phyloP scores from a whole-genome alignment of 2,888 invertebrate species.

The Synergus itoensis region DNA sequence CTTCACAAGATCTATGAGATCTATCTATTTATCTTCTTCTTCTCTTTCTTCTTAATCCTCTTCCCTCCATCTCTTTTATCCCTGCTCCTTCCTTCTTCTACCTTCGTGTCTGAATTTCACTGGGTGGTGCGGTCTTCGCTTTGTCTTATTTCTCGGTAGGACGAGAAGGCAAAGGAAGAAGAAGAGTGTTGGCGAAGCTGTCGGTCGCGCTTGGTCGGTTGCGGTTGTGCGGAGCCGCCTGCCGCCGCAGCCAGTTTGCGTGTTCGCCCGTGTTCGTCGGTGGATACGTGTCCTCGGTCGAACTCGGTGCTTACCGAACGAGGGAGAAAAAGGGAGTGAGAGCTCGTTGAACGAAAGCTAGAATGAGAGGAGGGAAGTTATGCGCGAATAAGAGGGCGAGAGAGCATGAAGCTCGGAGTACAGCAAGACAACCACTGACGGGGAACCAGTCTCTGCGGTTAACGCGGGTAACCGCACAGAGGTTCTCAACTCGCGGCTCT shows the following conservation, averaged over 20 bases:
- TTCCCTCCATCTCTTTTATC: background rate
- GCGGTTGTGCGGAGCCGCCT: constrained; percentile 73
- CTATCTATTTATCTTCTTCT: background rate
- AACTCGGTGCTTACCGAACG: constrained; percentile 64
- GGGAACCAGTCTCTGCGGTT: constrained; percentile 74
- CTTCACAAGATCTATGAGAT: background rate
- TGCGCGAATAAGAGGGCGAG: constrained; percentile 38
- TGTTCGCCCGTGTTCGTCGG: constrained; percentile 66
- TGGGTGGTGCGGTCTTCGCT: constrained; percentile 49
- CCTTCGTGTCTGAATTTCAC: constrained; percentile 46
- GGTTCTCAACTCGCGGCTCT: constrained; percentile 75
- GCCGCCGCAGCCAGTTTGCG: constrained; percentile 73
- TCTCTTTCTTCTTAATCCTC: background rate
- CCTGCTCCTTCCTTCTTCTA: constrained; percentile 37
- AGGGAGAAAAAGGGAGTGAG: constrained; percentile 48
- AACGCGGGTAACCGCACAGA: constrained; percentile 75
- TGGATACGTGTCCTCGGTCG: constrained; percentile 74
- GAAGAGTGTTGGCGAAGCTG: constrained; percentile 75
- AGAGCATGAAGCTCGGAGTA: constrained; percentile 52
- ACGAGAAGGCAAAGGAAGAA: constrained; percentile 52
- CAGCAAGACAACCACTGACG: constrained; percentile 62
- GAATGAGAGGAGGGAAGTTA: constrained; percentile 49
- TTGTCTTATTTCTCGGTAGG: constrained; percentile 55
- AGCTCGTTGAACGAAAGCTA: constrained; percentile 44
- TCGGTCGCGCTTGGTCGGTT: constrained; percentile 66